Evolutionary conservation across 2,888 invertebrate species (phyloP).

Genomic region (Saturnia pavonia): DNA sequence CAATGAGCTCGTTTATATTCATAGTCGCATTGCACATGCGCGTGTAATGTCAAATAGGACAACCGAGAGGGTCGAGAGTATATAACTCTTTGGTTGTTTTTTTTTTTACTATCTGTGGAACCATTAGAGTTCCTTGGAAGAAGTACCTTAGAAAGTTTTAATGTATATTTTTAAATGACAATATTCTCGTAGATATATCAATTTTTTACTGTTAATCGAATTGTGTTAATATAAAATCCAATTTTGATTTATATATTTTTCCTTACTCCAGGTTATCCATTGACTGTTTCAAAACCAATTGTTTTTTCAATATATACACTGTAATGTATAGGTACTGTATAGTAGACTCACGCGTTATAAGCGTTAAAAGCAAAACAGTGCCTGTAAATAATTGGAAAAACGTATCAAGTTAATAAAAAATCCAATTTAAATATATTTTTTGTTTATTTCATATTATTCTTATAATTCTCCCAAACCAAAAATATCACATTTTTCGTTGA

Average conservation of each 20-base stretch:
- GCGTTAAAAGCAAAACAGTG: no score
- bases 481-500: background rate
- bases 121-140: background rate
- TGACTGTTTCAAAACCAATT: no score
- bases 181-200: background rate
- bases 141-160: background rate
- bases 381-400: no score
- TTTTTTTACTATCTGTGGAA: background rate
- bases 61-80: conserved; percentile 25
- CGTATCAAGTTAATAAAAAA: background rate
- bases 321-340: no score
- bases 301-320: no score
- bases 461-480: background rate
- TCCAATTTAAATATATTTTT: background rate
- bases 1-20: conserved; percentile 50
- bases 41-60: conserved; percentile 50
- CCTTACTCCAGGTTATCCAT: no score
- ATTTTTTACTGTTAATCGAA: background rate
- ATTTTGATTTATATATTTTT: no score
- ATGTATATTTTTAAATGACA: background rate
- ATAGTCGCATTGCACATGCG: conserved; percentile 53
- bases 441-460: background rate
- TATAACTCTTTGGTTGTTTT: conserved; percentile 2
- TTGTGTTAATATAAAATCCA: background rate
- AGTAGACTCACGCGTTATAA: no score